Evolutionary conservation across 2,888 invertebrate species (phyloP), one percentile per base, ranked within the genome.

Genomic region (Leptinotarsa haldemani): DNA sequence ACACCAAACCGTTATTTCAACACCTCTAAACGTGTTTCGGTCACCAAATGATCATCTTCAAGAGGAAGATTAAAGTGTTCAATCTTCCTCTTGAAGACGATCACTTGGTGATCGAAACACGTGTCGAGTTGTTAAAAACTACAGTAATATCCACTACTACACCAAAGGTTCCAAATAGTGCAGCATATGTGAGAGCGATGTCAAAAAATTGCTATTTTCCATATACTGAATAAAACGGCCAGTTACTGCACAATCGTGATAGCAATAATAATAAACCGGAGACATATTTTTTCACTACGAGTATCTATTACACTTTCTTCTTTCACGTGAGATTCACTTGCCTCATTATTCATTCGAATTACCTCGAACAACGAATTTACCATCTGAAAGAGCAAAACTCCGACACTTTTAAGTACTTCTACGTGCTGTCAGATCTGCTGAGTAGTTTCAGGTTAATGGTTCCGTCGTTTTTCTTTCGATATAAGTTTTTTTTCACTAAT

Each of bases 261-360:
- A n/a, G 40, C 12, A 61, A 61, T 61, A 61, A 61, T 61, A 30
- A 61, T 40, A 40, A 61, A 40, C n/a, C 61, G 30, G n/a, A 61
- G 30, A 61, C 61, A n/a, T n/a, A 30, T 61, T 61, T 61, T 40
- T n/a, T 12, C n/a, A 30, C 9, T 25, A 18, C 25, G 30, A n/a
- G 18, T 61, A 61, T 61, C 9, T 9, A 30, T 61, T n/a, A 61
- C 61, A 61, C 61, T 61, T 61, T 61, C 61, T 61, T 61, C 12
- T 9, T 61, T 61, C n/a, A 61, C 40, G 18, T 18, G 40, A 61
- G 61, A 40, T 61, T n/a, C 25, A 25, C n/a, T 30, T 40, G 61
- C 61, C 61, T 61, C n/a, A 40, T 61, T 30, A 61, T 30, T 25
- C 16, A 61, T 61, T 61, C 61, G 40, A 61, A 61, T 61, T 61